Percentiles rank a stretch among this genome's conserved stretches.
Evolutionary conservation across 2,113 vertebrate genomes (phyloP).

Genomic region (Macrotis lagotis): DNA sequence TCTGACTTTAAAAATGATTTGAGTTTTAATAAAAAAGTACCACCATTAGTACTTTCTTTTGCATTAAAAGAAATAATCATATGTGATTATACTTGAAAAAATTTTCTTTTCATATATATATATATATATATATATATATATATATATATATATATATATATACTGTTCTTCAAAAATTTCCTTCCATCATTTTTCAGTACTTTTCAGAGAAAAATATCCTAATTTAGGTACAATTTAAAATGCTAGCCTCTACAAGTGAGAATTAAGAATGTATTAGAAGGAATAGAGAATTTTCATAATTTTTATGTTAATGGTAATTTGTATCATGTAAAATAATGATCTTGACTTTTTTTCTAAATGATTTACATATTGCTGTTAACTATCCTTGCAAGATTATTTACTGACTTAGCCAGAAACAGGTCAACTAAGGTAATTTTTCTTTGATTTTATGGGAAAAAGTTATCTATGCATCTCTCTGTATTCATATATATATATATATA

Average conservation of each 20-base stretch:
- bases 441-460: background rate
- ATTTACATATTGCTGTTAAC: conserved; percentile 34
- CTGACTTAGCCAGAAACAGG: background rate
- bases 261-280: background rate
- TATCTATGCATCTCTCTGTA: too few species aligned
- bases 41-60: conserved; percentile 16
- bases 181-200: conserved; percentile 4
- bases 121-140: too few species aligned
- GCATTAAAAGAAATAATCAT: background rate
- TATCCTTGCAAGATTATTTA: conserved; percentile 52
- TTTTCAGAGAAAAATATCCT: background rate
- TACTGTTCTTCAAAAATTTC: conserved; percentile 5
- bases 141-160: background rate
- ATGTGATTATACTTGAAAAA: conserved; percentile 9
- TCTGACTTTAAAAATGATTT: conserved; percentile 2
- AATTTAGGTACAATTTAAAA: conserved; percentile 37
- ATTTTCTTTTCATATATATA: conserved; percentile 11
- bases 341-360: conserved; percentile 39
- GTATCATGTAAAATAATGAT: background rate
- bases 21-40: conserved; percentile 12
- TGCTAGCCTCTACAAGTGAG: conserved; percentile 25
- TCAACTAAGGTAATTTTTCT: conserved; percentile 45
- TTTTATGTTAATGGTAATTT: conserved; percentile 14
- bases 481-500: too few species aligned
- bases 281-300: background rate